Base-by-base conservation (phyloP, 1,140 invertebrate species). In the Pinna nobilis region DNA sequence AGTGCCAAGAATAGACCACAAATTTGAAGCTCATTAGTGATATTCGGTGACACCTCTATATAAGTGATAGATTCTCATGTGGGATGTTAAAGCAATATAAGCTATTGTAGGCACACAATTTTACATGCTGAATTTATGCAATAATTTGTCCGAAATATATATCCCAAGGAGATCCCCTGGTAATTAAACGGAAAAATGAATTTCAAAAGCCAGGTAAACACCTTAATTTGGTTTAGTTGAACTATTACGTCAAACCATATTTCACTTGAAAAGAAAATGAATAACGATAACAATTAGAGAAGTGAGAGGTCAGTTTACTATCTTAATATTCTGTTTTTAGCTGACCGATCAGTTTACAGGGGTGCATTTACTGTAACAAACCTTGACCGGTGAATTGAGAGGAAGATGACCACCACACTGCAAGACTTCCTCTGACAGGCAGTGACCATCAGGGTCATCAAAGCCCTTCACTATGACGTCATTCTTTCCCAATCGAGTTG, bases 371-470 rank as follows among this genome's bases (percentile, higher is more conserved):
- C 11, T 30, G 7, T 64, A 6, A 25, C 60, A 35, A 41, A 83
- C 79, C 82, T 77, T 80, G 35, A 81, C 64, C 9, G 72, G 59
- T 13, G 73, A 20, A 15, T 75, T 64, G 6, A 63, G 50, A 0
- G 77, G 77, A 9, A 82, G 53, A 44, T 70, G 11, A 1, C 82
- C 80, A 7, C 74, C 32, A 13, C 64, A 11, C n/a, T 79, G 50
- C n/a, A 81, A 61, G n/a, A 82, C 79, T 23, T 82, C 80, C 1
- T 64, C 77, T 20, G 80, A 80, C 18, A 82, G 65, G 59, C 80
- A 84, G 59, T 80, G 70, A 37, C 75, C 74, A 33, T 61, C 59
- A 23, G 80, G 79, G 44, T 79, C 60, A 18, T 55, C 25, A 47
- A 71, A 70, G 18, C 74, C 82, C 61, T 76, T 78, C 28, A 80